Base-by-base conservation (phyloP, 2,888 invertebrate species). In the Sphaeridia pumilis region DNA sequence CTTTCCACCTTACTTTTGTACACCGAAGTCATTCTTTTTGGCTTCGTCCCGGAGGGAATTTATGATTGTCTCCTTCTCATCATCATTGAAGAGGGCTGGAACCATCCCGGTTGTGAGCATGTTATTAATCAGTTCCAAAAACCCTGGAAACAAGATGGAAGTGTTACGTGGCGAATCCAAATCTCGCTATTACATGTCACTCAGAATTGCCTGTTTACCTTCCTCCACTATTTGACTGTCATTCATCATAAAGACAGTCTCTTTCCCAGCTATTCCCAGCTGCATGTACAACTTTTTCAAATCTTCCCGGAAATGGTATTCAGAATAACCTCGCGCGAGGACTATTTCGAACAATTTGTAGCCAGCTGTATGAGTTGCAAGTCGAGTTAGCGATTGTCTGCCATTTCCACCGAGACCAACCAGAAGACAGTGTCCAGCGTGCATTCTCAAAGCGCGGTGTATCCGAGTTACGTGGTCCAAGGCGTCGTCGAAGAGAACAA, bases 381-480 rank as follows among this genome's bases (percentile, higher is more conserved):
- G 74, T 47, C 78, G 77, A 21, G 87, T 83, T 22, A 92, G 76
- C 58, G 82, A 81, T 67, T 84, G 82, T 71, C 93, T 92, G 21
- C 93, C 93, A 65, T 86, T 82, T 21, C 93, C 92, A 2, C 88
- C 89, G 1, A 88, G 85, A 10, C 93, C 93, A 14, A 92, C 82
- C 36, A 92, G 73, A 71, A 93, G 75, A 4, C 83, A 80, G 68
- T 93, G 87, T 0, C 90, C 90, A 38, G 44, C 5, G 14, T n/a
- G n/a, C n/a, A n/a, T n/a, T n/a, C n/a, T n/a, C n/a, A n/a, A n/a
- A n/a, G 83, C 82, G 22, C 93, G 80, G 65, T 92, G 90, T 12
- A 89, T 78, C 43, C 92, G 76, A 0, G 88, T 92, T 66, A 93
- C 69, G 70, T 94, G 92, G 67, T 93, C 90, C 47, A 93, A 71